Evolutionary conservation across 2,113 vertebrate species (phyloP).

Genomic region (Pelobates fuscus): DNA sequence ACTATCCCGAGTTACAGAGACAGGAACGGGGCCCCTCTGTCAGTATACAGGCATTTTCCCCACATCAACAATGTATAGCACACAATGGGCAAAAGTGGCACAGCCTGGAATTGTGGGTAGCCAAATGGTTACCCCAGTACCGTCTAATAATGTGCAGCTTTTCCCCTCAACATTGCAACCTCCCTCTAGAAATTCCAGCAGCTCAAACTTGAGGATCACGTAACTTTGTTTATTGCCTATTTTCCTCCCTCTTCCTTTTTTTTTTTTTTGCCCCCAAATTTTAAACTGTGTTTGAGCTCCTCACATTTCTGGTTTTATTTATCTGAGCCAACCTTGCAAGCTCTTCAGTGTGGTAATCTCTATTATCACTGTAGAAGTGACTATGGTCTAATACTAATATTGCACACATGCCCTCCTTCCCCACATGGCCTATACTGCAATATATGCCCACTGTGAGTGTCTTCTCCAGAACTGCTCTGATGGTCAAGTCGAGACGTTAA

Average conservation of each 20-base stretch:
- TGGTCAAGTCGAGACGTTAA: constrained; percentile 47
- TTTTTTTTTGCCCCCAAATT: too few relatives aligned
- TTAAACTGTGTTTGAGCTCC: constrained; percentile 20
- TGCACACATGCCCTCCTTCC: constrained; percentile 42
- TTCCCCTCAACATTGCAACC: constrained; percentile 68
- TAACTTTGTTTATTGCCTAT: constrained; percentile 55
- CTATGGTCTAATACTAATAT: too few relatives aligned
- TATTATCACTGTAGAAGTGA: background rate
- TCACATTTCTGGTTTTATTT: constrained; percentile 11
- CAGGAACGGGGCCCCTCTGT: constrained; percentile 66
- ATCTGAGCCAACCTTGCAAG: background rate
- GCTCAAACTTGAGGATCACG: constrained; percentile 70
- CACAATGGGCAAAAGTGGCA: constrained; percentile 69
- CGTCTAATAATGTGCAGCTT: constrained; percentile 63
- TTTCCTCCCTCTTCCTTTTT: background rate
- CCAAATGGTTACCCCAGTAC: constrained; percentile 56
- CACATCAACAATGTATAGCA: constrained; percentile 63
- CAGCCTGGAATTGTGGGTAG: constrained; percentile 61
- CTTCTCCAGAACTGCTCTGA: constrained; percentile 47
- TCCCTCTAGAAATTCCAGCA: constrained; percentile 56
- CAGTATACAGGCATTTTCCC: constrained; percentile 70
- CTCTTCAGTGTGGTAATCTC: constrained; percentile 1
- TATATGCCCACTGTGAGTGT: constrained; percentile 72
- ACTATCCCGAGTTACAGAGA: constrained; percentile 63
- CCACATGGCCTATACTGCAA: constrained; percentile 56